Conservation (phyloP, 2,888 invertebrate species). For the Parnassius orleans region DNA sequence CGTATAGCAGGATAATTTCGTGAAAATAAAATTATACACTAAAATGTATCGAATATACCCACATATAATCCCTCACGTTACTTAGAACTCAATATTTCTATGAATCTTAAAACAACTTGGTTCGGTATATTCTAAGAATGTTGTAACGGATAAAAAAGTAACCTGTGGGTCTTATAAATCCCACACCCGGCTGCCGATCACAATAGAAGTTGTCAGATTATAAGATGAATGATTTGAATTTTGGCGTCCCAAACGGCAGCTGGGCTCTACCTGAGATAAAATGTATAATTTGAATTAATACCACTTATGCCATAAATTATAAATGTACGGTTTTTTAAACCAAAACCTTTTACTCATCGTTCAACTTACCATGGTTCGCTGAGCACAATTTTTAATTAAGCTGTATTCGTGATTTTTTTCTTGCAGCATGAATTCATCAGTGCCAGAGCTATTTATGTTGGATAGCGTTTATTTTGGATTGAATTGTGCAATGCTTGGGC, state of each 20-base stretch:
- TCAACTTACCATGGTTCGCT: constrained; percentile 2
- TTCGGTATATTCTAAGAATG: constrained; percentile 32
- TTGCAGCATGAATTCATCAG: constrained; percentile 65
- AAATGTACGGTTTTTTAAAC: constrained; percentile 24
- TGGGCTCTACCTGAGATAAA: constrained; percentile 60
- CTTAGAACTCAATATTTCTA: constrained; percentile 1
- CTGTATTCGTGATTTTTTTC: constrained; percentile 51
- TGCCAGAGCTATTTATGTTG: constrained; percentile 70
- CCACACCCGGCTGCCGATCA: constrained; percentile 48
- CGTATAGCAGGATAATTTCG: too few species aligned
- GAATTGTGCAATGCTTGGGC: constrained; percentile 63
- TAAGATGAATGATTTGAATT: constrained; percentile 77
- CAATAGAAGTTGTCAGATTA: constrained; percentile 78
- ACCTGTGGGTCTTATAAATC: constrained; percentile 43
- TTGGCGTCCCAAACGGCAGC: constrained; percentile 51
- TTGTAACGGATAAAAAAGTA: constrained; percentile 34
- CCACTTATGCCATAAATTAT: constrained; percentile 21
- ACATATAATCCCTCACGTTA: too few species aligned
- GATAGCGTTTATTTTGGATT: constrained; percentile 71
- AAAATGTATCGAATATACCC: too few species aligned
- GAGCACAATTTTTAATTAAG: constrained; percentile 53
- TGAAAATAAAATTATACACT: too few species aligned
- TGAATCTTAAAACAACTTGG: not conserved
- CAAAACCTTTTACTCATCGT: not conserved
- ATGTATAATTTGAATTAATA: constrained; percentile 41